Base-by-base conservation (phyloP, 2,888 invertebrate species). In the Hipparchia sbordonii region DNA sequence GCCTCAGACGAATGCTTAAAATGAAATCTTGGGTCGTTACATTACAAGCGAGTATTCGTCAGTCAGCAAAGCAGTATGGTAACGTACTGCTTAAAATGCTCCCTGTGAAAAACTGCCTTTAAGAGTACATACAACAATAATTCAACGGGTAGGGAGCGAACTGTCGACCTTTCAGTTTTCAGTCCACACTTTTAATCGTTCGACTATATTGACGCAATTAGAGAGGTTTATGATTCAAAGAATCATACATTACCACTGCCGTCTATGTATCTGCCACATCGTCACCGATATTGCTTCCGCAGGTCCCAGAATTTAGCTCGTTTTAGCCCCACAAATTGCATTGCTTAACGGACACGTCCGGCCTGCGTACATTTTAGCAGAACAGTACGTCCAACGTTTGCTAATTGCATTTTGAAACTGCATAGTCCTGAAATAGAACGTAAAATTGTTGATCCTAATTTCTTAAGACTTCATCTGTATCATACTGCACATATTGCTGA, bases 261-360 rank as follows among this genome's bases (percentile, higher is more conserved):
- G n/a, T 54, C 12, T 23, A 13, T 57, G 52, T 33, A 46, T 46
- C 46, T 12, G n/a, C 62, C 62, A 5, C n/a, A 13, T 5, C 62
- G 39, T 4, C 62, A 46, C 62, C 62, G 13, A 52, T 65, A 65
- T 65, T 52, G 65, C 65, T 9, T 52, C 65, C 33, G 33, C 51
- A 65, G 65, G 52, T 33, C 33, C 23, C 65, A 52, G 33, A 65
- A 65, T 65, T 51, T 7, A 65, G 65, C 51, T 65, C 65, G 65
- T 51, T 65, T 65, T 23, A 33, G 65, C 52, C 13, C 65, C 65
- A 65, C 65, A 65, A 62, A 65, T 65, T 65, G 65, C 51, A 65
- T 65, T 65, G 52, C 65, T 65, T 52, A 65, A 65, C 65, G 65
- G 65, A 65, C 65, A 52, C 65, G 65, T 52, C 52, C 51, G 2